These are phyloP conservation scores for Leptinotarsa texana DNA, from an alignment of 1,140 invertebrate genomes.

Conservation along the genomic window DNA sequence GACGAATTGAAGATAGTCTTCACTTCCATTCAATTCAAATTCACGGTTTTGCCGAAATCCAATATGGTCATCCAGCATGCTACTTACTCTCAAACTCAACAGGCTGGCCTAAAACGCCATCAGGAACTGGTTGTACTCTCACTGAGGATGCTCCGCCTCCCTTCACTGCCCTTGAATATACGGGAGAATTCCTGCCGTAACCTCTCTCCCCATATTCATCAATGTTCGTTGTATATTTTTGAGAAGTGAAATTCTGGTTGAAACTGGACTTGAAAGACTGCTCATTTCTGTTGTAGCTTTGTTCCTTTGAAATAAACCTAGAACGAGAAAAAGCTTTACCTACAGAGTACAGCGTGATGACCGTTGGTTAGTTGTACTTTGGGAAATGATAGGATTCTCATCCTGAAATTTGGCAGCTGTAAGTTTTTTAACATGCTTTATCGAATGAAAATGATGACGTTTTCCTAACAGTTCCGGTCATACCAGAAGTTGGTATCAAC, in stretches of 20 bases:
- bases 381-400: too few species aligned
- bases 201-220: constrained; percentile 40
- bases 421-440: too few species aligned
- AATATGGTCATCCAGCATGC: not conserved
- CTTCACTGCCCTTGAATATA: constrained; percentile 28
- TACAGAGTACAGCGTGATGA: too few species aligned
- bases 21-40: too few species aligned
- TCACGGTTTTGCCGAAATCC: too few species aligned
- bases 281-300: constrained; percentile 27
- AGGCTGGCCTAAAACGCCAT: constrained; percentile 83
- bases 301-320: not conserved
- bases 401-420: too few species aligned
- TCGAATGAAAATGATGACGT: too few species aligned
- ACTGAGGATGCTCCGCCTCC: constrained; percentile 74
- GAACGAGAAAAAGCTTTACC: not conserved
- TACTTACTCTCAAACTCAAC: constrained; percentile 94
- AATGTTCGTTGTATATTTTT: constrained; percentile 40
- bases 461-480: too few species aligned
- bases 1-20: too few species aligned
- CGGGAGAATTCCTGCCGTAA: constrained; percentile 40
- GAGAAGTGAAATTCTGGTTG: constrained; percentile 45
- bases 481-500: too few species aligned
- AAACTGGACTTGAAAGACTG: constrained; percentile 49
- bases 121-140: constrained; percentile 81
- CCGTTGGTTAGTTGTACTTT: too few species aligned